These are phyloP conservation scores for Platichthys flesus DNA, from an alignment of 2,113 vertebrate genomes.

Conservation along the genomic window DNA sequence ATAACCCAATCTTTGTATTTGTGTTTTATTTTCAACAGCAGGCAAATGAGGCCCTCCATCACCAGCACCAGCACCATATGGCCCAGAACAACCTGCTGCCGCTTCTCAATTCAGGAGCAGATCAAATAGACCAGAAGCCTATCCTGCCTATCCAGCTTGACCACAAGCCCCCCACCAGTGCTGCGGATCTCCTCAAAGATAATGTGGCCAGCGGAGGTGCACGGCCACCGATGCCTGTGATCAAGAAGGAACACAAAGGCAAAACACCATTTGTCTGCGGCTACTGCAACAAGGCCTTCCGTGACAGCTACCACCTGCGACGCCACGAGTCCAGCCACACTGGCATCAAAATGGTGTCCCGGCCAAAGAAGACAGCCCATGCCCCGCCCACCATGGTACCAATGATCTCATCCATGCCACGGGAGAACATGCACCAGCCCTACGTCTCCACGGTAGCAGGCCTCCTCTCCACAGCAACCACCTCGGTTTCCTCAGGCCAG, in stretches of 20 bases:
- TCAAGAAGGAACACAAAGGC: constrained; percentile 97
- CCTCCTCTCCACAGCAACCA: constrained; percentile 95
- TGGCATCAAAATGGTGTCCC: constrained; percentile 97
- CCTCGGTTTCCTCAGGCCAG: constrained; percentile 89
- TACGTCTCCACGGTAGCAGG: constrained; percentile 95
- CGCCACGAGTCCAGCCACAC: constrained; percentile 99
- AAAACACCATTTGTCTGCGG: constrained; percentile 98
- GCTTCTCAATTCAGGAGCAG: constrained; percentile 92
- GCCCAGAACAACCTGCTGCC: constrained; percentile 97
- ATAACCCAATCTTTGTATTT: constrained; percentile 1
- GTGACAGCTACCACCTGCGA: constrained; percentile 99
- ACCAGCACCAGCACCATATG: constrained; percentile 99
- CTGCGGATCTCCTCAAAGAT: constrained; percentile 95
- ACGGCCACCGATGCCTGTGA: constrained; percentile 84
- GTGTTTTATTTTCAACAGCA: constrained; percentile 80
- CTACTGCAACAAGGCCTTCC: constrained; percentile 99
- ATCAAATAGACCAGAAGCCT: constrained; percentile 96
- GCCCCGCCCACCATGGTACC: constrained; percentile 92
- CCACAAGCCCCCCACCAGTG: constrained; percentile 91
- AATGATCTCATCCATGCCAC: constrained; percentile 93
- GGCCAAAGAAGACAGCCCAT: constrained; percentile 95
- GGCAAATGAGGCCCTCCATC: constrained; percentile 98
- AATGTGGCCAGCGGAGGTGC: constrained; percentile 76
- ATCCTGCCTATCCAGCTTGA: constrained; percentile 95
- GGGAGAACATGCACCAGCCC: constrained; percentile 90